Evolutionary conservation across 92 coral and sea anemone species (phyloP).

Genomic region (Bergia puertoricense): DNA sequence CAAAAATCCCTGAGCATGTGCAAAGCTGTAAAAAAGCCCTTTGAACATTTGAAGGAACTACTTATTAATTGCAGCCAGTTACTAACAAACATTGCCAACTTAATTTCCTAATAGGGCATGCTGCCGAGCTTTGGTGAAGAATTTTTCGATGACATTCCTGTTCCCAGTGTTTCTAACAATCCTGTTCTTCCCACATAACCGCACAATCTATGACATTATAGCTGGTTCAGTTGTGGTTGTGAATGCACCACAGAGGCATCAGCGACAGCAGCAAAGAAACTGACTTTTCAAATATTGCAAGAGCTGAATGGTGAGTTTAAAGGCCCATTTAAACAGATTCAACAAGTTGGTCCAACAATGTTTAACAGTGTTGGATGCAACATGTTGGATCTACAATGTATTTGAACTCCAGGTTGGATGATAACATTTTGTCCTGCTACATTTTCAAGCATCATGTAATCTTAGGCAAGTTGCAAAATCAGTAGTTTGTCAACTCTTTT

Average conservation of each 20-base stretch:
- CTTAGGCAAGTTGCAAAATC: no score
- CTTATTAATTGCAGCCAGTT: not conserved
- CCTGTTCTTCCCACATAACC: slow-evolving; percentile 88
- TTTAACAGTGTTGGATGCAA: no score
- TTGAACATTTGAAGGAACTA: not conserved
- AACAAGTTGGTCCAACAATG: no score
- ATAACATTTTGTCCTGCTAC: no score
- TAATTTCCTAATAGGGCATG: slow-evolving; percentile 63
- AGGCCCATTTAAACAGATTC: no score
- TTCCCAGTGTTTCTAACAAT: slow-evolving; percentile 93
- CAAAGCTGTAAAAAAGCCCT: no score
- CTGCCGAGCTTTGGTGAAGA: slow-evolving; percentile 88
- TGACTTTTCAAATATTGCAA: not conserved
- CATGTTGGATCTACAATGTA: no score
- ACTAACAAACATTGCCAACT: not conserved
- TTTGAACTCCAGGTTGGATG: no score
- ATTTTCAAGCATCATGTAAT: no score
- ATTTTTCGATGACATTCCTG: slow-evolving; percentile 94
- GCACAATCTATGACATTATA: slow-evolving; percentile 87
- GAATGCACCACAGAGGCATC: slow-evolving; percentile 52
- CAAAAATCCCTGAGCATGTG: no score
- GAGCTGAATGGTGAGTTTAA: not conserved
- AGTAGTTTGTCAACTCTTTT: no score
- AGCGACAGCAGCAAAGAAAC: slow-evolving; percentile 21
- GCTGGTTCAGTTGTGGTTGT: slow-evolving; percentile 87